Evolutionary conservation across 2,113 vertebrate species (phyloP).

Genomic region (Tinamus guttatus): DNA sequence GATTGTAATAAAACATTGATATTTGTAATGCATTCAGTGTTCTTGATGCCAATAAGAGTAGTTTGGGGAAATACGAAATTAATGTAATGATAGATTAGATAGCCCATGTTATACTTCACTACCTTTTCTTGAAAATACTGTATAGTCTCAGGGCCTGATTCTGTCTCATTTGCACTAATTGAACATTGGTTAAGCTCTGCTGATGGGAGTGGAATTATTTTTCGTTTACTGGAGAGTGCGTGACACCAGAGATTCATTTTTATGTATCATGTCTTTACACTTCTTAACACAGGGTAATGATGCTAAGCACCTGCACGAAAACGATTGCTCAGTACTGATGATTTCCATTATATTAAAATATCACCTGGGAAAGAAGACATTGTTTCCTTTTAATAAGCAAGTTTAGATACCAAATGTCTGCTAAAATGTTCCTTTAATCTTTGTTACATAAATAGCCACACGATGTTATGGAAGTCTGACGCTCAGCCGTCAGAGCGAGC

Average conservation of each 20-base stretch:
- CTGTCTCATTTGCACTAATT: not conserved
- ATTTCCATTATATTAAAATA: constrained; percentile 16
- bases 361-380: not conserved
- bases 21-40: not conserved
- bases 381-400: constrained; percentile 25
- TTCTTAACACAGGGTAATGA: constrained; percentile 6
- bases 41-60: not conserved
- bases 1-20: not conserved
- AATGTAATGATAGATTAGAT: not conserved
- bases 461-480: no score
- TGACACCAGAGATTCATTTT: constrained; percentile 18
- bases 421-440: not conserved
- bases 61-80: not conserved
- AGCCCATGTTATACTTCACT: not conserved
- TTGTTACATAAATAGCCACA: not conserved
- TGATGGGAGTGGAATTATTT: not conserved
- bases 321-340: not conserved
- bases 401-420: not conserved
- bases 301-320: not conserved
- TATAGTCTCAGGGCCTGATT: not conserved
- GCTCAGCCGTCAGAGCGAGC: not conserved
- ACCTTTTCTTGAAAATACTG: not conserved
- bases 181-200: not conserved
- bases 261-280: not conserved
- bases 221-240: not conserved